phyloP scores from a whole-genome alignment of 2,888 invertebrate species.

The Ochropleura plecta region DNA sequence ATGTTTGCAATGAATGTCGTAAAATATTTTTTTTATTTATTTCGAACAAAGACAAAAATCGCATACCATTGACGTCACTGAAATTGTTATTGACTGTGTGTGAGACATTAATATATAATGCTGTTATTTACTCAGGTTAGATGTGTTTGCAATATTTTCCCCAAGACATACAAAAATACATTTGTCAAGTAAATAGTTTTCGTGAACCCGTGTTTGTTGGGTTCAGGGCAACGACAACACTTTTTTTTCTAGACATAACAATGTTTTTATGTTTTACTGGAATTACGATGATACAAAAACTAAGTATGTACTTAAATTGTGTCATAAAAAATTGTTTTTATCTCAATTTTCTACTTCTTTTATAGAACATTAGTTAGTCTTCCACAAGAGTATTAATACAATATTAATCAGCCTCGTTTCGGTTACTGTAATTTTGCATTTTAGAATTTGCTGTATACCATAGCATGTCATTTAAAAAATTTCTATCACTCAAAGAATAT shows the following conservation, averaged over 20 bases:
- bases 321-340: slow-evolving; percentile 38
- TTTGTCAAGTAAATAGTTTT: slow-evolving; percentile 45
- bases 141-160: slow-evolving; percentile 39
- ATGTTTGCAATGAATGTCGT: background rate
- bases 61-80: slow-evolving; percentile 5
- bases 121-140: slow-evolving; percentile 34
- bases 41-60: background rate
- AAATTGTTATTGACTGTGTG: slow-evolving; percentile 26
- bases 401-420: background rate
- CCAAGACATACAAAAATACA: slow-evolving; percentile 34
- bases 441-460: background rate
- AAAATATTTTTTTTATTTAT: background rate
- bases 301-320: slow-evolving; percentile 22
- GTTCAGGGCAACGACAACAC: slow-evolving; percentile 18
- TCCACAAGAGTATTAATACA: slow-evolving; percentile 5
- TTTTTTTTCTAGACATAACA: slow-evolving; percentile 15
- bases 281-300: slow-evolving; percentile 1
- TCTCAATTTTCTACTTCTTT: slow-evolving; percentile 10
- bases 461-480: too few relatives aligned
- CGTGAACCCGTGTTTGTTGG: slow-evolving; percentile 18
- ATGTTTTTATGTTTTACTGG: slow-evolving; percentile 15
- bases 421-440: background rate
- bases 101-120: slow-evolving; percentile 21
- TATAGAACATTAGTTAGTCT: slow-evolving; percentile 10
- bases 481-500: too few relatives aligned